Conservation (phyloP, 2,113 vertebrate species). For the Protobothrops mucrosquamatus region DNA sequence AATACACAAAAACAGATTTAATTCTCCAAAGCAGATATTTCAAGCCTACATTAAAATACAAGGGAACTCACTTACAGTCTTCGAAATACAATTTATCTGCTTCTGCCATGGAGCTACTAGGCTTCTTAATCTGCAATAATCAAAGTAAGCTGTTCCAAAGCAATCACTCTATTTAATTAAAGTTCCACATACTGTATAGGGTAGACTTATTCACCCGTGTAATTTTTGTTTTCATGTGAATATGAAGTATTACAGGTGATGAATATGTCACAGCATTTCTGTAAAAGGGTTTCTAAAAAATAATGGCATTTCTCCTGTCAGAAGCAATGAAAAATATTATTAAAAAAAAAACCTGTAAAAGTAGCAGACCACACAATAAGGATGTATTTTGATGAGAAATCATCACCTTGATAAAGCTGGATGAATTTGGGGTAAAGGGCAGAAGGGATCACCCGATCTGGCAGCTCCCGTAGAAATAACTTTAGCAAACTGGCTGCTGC, state of each 20-base stretch:
- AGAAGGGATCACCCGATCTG: slow-evolving; percentile 77
- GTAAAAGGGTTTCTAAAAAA: neutral
- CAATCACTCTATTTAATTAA: neutral
- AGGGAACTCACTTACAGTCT: neutral
- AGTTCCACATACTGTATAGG: neutral
- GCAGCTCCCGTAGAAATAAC: slow-evolving; percentile 85
- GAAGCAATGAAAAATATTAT: neutral
- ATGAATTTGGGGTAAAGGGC: slow-evolving; percentile 75
- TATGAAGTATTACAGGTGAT: neutral
- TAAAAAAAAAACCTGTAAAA: neutral
- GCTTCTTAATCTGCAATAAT: neutral
- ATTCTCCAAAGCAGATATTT: neutral
- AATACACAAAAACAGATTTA: neutral
- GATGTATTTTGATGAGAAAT: neutral
- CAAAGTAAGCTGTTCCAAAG: neutral
- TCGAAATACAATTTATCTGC: neutral
- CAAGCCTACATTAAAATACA: neutral
- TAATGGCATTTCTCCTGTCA: neutral
- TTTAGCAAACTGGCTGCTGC: slow-evolving; percentile 89
- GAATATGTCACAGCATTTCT: neutral
- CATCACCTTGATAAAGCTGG: slow-evolving; percentile 80
- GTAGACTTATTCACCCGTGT: neutral
- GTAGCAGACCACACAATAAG: neutral
- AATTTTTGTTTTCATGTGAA: neutral
- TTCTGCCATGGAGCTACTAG: neutral